A percentile compares a stretch with the other conserved stretches of the same genome.
phyloP scores from a whole-genome alignment of 2,797 vertebrate genomes.

The Uromys caudimaculatus region DNA sequence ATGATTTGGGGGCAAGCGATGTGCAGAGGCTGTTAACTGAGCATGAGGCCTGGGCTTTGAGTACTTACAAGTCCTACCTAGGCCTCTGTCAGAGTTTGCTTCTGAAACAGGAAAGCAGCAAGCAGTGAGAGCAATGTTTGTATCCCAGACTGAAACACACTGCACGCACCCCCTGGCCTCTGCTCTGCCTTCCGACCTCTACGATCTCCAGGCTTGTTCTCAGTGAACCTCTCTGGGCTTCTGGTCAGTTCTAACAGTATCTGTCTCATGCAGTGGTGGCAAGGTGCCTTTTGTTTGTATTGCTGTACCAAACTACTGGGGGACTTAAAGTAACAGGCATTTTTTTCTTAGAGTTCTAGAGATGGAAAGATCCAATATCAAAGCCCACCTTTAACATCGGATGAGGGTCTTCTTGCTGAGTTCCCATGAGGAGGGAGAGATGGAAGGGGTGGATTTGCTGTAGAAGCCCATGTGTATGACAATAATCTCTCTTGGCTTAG shows the following conservation, averaged over 20 bases:
- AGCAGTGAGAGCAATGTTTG: neutral
- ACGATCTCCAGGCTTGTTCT: neutral
- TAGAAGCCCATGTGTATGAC: neutral
- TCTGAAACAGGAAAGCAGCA: conserved; percentile 17
- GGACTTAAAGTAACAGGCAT: neutral
- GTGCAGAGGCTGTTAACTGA: neutral
- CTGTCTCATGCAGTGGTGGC: neutral
- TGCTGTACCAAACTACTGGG: neutral
- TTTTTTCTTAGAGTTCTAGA: neutral
- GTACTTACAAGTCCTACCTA: conserved; percentile 7
- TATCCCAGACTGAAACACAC: conserved; percentile 30
- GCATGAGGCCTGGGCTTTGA: neutral
- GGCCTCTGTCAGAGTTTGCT: neutral
- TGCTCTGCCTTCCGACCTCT: conserved; percentile 1
- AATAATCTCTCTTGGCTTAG: neutral
- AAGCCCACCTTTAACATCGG: neutral
- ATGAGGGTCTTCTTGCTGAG: neutral
- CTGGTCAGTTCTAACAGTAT: conserved; percentile 44
- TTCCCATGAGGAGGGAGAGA: neutral
- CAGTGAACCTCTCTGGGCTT: conserved; percentile 38
- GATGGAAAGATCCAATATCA: neutral
- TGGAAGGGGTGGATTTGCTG: fast-evolving
- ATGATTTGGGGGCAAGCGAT: neutral
- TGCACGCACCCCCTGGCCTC: neutral
- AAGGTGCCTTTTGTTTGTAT: neutral